Evolutionary conservation across 2,113 vertebrate genomes (phyloP).

Genomic region (Parus major): DNA sequence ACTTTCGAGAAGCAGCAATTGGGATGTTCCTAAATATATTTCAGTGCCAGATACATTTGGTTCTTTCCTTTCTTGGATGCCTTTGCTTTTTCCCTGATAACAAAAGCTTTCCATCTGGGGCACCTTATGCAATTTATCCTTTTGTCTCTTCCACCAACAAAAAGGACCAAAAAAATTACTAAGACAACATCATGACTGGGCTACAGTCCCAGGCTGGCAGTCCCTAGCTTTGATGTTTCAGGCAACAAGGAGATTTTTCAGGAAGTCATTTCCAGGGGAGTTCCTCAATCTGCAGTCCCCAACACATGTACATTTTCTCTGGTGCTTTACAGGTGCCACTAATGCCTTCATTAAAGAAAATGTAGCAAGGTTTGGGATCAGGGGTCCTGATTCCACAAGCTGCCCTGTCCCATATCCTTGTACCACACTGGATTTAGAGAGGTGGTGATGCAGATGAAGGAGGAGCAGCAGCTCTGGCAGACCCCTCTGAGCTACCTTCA

Average conservation of each 20-base stretch:
- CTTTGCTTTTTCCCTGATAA: constrained; percentile 14
- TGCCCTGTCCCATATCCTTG: neutral
- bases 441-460: neutral
- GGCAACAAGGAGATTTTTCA: constrained; percentile 26
- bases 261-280: neutral
- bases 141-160: constrained; percentile 21
- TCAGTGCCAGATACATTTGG: neutral
- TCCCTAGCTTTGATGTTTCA: neutral
- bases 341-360: neutral
- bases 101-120: constrained; percentile 21
- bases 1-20: neutral
- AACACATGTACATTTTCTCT: neutral
- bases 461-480: neutral
- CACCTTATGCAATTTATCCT: constrained; percentile 19
- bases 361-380: neutral
- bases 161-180: neutral
- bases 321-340: neutral
- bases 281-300: neutral
- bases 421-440: neutral
- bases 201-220: constrained; percentile 36
- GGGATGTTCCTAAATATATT: neutral
- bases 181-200: constrained; percentile 12
- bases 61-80: constrained; percentile 32
- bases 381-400: neutral
- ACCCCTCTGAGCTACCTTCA: neutral